Percentiles rank a stretch among this genome's conserved stretches.
These are phyloP conservation scores for Macrotus californicus DNA, from an alignment of 2,113 vertebrate genomes.

Conservation along the genomic window DNA sequence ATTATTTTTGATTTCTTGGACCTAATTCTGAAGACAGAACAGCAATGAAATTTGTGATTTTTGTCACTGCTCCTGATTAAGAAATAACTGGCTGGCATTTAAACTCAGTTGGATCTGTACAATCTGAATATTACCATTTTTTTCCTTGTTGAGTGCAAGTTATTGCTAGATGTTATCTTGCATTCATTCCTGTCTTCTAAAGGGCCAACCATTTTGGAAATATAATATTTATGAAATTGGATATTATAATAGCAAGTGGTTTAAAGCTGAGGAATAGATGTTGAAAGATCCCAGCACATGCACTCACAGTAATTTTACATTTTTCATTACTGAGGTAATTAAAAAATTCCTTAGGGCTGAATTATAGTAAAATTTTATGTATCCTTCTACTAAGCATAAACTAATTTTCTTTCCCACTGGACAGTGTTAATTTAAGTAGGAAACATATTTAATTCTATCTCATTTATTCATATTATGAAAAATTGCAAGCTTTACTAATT, in stretches of 20 bases:
- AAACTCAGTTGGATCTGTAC: constrained; percentile 32
- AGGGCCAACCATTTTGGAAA: constrained; percentile 71
- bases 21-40: constrained; percentile 61
- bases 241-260: constrained; percentile 73
- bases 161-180: constrained; percentile 61
- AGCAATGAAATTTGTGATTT: constrained; percentile 58
- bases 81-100: constrained; percentile 64
- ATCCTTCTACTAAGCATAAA: constrained; percentile 68
- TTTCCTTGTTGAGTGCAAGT: constrained; percentile 57
- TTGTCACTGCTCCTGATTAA: constrained; percentile 71
- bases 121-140: constrained; percentile 46
- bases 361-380: constrained; percentile 76
- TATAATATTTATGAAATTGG: constrained; percentile 68
- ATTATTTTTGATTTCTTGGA: constrained; percentile 72
- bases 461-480: constrained; percentile 68
- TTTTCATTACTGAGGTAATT: constrained; percentile 78
- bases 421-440: constrained; percentile 73
- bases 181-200: constrained; percentile 54
- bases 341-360: constrained; percentile 75
- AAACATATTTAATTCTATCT: constrained; percentile 72
- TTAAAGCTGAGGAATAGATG: constrained; percentile 72
- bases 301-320: constrained; percentile 71
- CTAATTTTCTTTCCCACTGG: constrained; percentile 74
- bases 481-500: constrained; percentile 35
- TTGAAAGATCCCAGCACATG: constrained; percentile 62